Evolutionary conservation across 92 coral and sea anemone species (phyloP).

Genomic region (Heteractis magnifica): DNA sequence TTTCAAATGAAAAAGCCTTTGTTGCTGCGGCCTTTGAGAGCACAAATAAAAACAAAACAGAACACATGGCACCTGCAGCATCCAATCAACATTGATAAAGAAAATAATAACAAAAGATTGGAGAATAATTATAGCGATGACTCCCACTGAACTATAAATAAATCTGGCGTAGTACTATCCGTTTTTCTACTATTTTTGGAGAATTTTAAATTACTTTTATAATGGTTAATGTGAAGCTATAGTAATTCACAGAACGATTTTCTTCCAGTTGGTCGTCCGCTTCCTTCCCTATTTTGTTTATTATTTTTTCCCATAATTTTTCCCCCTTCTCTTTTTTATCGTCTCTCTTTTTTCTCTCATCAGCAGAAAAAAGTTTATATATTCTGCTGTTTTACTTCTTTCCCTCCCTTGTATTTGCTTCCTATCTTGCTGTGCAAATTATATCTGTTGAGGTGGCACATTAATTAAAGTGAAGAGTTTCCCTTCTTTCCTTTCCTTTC

Average conservation of each 20-base stretch:
- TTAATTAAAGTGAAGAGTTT: neutral
- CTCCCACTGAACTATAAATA: constrained; percentile 4
- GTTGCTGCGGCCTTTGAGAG: constrained; percentile 15
- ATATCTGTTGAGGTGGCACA: neutral
- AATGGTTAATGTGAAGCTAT: no score
- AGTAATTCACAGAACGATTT: neutral
- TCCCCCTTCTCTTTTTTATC: neutral
- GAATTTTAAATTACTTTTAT: no score
- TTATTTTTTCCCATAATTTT: neutral
- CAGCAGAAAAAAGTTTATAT: no score
- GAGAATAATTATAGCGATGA: constrained; percentile 27
- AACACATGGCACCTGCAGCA: constrained; percentile 34
- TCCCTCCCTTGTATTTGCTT: neutral
- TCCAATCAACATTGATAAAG: constrained; percentile 33
- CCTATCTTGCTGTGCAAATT: neutral
- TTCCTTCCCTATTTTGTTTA: neutral
- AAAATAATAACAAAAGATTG: constrained; percentile 29
- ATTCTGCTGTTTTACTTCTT: neutral
- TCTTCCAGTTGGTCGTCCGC: neutral
- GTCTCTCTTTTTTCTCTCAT: neutral
- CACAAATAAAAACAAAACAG: constrained; percentile 48
- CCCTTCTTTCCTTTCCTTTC: constrained; percentile 1
- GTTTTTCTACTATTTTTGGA: neutral
- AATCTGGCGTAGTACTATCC: neutral
- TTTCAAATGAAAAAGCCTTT: constrained; percentile 23